A percentile compares a stretch with the other conserved stretches of the same genome.
These are phyloP conservation scores for Dermochelys coriacea DNA, from an alignment of 2,797 vertebrate genomes.

Conservation along the genomic window DNA sequence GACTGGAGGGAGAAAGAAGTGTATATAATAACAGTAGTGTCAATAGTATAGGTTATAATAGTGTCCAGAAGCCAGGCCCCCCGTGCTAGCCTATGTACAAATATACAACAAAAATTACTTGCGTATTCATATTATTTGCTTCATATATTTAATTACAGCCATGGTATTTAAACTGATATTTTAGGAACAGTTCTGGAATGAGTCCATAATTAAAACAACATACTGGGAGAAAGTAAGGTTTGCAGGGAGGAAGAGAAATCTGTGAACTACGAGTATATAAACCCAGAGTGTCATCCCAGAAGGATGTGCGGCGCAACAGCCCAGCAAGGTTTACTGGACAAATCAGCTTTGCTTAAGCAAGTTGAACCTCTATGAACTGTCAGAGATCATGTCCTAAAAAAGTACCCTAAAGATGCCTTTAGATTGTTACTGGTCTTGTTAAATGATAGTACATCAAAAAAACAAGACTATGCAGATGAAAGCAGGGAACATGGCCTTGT, in stretches of 20 bases:
- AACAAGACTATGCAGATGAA: neutral
- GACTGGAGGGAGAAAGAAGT: neutral
- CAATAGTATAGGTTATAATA: rapidly evolving
- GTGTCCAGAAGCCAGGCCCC: neutral
- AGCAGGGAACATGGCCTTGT: neutral
- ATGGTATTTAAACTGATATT: rapidly evolving
- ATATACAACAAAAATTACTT: neutral
- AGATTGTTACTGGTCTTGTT: neutral
- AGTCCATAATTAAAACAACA: neutral
- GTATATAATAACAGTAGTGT: neutral
- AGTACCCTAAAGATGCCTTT: neutral
- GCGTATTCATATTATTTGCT: neutral
- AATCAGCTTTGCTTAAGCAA: neutral
- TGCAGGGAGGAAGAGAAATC: neutral
- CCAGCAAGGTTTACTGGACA: neutral
- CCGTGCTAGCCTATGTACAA: neutral
- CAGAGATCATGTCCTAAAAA: neutral
- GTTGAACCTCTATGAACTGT: rapidly evolving
- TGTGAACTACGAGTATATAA: neutral
- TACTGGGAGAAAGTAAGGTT: neutral
- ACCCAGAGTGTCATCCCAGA: neutral
- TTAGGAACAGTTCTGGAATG: neutral
- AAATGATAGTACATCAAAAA: neutral
- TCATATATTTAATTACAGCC: neutral
- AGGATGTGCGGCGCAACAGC: neutral